Percentiles rank a stretch among this genome's conserved stretches.
These are phyloP conservation scores for Pangasius sanitwongsei DNA, from an alignment of 2,797 vertebrate genomes.

Conservation along the genomic window DNA sequence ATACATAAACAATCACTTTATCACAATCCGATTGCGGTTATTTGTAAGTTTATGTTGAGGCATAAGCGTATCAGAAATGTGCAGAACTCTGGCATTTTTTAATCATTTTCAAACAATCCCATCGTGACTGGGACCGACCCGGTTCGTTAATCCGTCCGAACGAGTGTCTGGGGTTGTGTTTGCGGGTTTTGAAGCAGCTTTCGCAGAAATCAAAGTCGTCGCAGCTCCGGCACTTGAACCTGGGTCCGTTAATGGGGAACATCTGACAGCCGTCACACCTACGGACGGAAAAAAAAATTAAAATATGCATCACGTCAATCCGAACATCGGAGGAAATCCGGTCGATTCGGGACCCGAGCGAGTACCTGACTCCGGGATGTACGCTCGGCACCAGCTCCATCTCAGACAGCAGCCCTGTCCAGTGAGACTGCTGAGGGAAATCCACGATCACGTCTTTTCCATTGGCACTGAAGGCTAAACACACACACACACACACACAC, in stretches of 20 bases:
- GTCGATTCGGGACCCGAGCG: not conserved
- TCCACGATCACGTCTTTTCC: slow-evolving; percentile 98
- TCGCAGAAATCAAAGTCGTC: slow-evolving; percentile 99
- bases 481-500: slow-evolving; percentile 36
- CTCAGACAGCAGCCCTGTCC: slow-evolving; percentile 95
- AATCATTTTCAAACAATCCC: no score
- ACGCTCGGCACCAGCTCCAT: slow-evolving; percentile 97
- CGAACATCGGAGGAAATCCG: no score
- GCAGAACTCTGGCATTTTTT: not conserved
- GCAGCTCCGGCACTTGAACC: slow-evolving; percentile 96
- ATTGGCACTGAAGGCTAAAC: slow-evolving; percentile 95
- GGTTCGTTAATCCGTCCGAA: slow-evolving; percentile 98
- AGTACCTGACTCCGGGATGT: slow-evolving; percentile 94
- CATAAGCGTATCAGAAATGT: not conserved
- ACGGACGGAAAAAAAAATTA: not conserved
- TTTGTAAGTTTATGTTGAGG: no score
- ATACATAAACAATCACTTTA: no score
- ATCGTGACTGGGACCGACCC: slow-evolving; percentile 69
- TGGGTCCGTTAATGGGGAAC: slow-evolving; percentile 97
- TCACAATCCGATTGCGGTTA: no score
- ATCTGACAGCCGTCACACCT: slow-evolving; percentile 99
- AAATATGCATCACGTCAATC: no score
- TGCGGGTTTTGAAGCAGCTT: slow-evolving; percentile 94
- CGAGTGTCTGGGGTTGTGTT: slow-evolving; percentile 91
- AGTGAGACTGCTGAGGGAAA: slow-evolving; percentile 97